phyloP scores from a whole-genome alignment of 2,888 invertebrate genomes.

The Macaria notata region DNA sequence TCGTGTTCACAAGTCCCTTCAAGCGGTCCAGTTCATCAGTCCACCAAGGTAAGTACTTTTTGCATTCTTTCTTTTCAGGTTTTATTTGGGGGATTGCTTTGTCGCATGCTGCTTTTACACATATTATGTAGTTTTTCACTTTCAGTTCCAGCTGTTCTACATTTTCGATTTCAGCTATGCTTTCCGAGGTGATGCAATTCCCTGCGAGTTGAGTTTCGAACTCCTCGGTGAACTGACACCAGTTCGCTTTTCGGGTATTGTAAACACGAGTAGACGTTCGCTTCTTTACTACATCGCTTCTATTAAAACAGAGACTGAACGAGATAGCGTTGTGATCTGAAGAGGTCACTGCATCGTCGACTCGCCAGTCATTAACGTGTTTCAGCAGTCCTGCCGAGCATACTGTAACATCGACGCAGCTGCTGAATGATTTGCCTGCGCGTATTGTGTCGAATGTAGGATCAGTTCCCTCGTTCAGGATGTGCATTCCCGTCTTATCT shows the following conservation, averaged over 20 bases:
- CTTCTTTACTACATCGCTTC: not conserved
- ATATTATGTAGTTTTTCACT: too few species aligned
- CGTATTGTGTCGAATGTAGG: slow-evolving; percentile 2
- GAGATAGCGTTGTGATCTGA: slow-evolving; percentile 3
- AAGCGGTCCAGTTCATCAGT: not conserved
- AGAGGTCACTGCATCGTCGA: slow-evolving; percentile 1
- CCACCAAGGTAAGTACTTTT: not conserved
- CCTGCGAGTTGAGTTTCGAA: not conserved
- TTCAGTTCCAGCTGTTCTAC: too few species aligned
- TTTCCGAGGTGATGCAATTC: not conserved
- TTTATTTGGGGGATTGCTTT: too few species aligned
- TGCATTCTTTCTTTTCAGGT: too few species aligned
- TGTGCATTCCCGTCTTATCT: slow-evolving; percentile 1
- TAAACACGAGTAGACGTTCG: not conserved
- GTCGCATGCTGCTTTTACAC: too few species aligned
- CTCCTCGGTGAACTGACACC: slow-evolving; percentile 3
- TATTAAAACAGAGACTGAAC: not conserved
- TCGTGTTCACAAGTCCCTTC: not conserved
- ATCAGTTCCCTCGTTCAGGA: slow-evolving; percentile 1
- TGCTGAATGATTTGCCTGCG: too few species aligned
- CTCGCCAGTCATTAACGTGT: slow-evolving; percentile 1
- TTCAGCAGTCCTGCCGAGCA: not conserved
- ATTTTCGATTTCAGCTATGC: not conserved
- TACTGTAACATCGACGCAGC: not conserved
- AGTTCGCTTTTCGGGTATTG: slow-evolving; percentile 1